Evolutionary conservation across 2,797 vertebrate genomes (phyloP).

Genomic region (Rhinophrynus dorsalis): DNA sequence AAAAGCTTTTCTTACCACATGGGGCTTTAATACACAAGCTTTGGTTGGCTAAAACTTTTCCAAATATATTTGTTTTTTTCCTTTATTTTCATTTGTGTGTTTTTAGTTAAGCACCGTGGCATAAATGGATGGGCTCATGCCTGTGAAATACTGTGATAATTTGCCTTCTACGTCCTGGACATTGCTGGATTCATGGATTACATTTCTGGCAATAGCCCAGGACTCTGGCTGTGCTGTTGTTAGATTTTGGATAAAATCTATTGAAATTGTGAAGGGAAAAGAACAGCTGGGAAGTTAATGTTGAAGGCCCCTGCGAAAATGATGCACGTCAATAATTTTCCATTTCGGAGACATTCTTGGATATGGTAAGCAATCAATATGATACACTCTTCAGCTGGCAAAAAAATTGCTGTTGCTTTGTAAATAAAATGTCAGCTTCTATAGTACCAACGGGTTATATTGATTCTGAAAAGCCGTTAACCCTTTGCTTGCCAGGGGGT

Average conservation of each 20-base stretch:
- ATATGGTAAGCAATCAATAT: conserved; percentile 81
- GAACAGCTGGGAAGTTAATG: conserved; percentile 65
- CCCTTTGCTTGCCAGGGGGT: too few species aligned
- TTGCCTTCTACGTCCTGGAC: conserved; percentile 61
- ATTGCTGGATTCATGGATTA: conserved; percentile 67
- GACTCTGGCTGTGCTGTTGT: conserved; percentile 63
- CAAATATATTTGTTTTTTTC: not conserved
- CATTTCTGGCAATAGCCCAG: conserved; percentile 70
- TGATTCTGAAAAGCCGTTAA: not conserved
- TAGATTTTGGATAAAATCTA: conserved; percentile 71
- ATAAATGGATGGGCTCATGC: conserved; percentile 69
- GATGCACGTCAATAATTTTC: conserved; percentile 88
- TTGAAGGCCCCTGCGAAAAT: conserved; percentile 74
- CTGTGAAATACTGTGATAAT: conserved; percentile 63
- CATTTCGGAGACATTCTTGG: conserved; percentile 88
- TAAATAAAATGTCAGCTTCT: conserved; percentile 56
- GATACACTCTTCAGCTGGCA: conserved; percentile 53
- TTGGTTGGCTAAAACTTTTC: conserved; percentile 20
- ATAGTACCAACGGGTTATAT: not conserved
- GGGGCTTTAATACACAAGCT: conserved; percentile 65
- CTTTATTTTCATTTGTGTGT: not conserved
- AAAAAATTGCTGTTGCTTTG: conserved; percentile 51
- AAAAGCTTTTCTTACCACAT: conserved; percentile 61
- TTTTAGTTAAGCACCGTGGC: conserved; percentile 55
- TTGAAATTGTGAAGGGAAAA: conserved; percentile 66